phyloP scores from a whole-genome alignment of 2,113 vertebrate genomes.

The Alaudala cheleensis region DNA sequence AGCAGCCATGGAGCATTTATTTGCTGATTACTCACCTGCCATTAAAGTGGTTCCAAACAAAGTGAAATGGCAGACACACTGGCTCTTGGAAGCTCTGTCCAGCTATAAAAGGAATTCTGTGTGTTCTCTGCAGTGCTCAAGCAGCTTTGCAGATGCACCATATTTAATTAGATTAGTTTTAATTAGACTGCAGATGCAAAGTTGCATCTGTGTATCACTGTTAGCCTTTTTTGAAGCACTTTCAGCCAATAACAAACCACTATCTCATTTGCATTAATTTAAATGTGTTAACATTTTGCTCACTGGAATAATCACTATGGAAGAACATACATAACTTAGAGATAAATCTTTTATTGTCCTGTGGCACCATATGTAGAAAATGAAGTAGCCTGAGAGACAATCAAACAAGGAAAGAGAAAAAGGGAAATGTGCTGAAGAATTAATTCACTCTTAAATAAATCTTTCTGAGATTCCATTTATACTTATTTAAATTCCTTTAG shows the following conservation, averaged over 20 bases:
- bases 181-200: constrained; percentile 50
- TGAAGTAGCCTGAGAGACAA: background rate
- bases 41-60: constrained; percentile 28
- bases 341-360: background rate
- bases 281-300: constrained; percentile 22
- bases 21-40: constrained; percentile 41
- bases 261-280: background rate
- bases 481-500: constrained; percentile 44
- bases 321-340: background rate
- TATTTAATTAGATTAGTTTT: constrained; percentile 57
- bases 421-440: background rate
- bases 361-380: background rate
- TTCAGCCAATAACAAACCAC: constrained; percentile 14
- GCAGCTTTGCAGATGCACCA: constrained; percentile 10
- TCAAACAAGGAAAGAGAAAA: background rate
- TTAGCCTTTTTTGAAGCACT: background rate
- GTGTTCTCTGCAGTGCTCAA: background rate
- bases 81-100: constrained; percentile 10
- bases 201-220: constrained; percentile 7
- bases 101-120: constrained; percentile 2
- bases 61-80: constrained; percentile 12
- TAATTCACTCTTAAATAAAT: constrained; percentile 19
- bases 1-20: constrained; percentile 1
- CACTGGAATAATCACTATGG: background rate
- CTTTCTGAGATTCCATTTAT: constrained; percentile 31